Evolutionary conservation across 2,888 invertebrate genomes (phyloP), one percentile per base, ranked within the genome.

Genomic region (Phragmatobia fuliginosa): DNA sequence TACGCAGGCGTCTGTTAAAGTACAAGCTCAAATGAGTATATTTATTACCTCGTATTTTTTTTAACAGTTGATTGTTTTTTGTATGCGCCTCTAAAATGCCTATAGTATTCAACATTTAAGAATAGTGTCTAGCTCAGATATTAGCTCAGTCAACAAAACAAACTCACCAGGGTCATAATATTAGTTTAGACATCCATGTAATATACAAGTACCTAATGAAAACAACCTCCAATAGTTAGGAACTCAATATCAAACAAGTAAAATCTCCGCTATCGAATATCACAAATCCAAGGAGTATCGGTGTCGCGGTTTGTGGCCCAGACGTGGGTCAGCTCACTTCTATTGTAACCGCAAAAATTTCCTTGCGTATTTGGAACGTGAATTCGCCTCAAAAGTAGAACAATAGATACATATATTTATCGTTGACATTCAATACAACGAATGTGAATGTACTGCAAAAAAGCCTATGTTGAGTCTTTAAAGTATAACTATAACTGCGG

Each of bases 271-370:
- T 72, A 82, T 80, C 76, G 72, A 61, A 72, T 80, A 79, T 73
- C 77, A 75, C n/a, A 81, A 65, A 67, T 64, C 71, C 68, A 67
- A 65, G 72, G 62, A 59, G 67, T 80, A 79, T 82, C 75, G 68
- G 61, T 73, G 67, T 74, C 70, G 80, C 66, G 80, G 80, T 80
- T 74, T 79, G 82, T 59, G 78, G 82, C 67, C 38, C 62, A 76
- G 74, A 71, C 73, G 60, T 72, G 70, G 77, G 52, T 76, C 82
- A 77, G 68, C 77, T 75, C 72, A 62, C 75, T 74, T 66, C 72
- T 70, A 72, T 79, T 71, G 59, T 75, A 73, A 81, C 73, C 64
- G 62, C 52, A n/a, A 56, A 60, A 64, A 75, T 75, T 79, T 79
- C 75, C 80, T 72, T 70, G 62, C 71, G 66, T 62, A 79, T 77